phyloP scores from a whole-genome alignment of 2,113 vertebrate species.

The Gulo gulo region DNA sequence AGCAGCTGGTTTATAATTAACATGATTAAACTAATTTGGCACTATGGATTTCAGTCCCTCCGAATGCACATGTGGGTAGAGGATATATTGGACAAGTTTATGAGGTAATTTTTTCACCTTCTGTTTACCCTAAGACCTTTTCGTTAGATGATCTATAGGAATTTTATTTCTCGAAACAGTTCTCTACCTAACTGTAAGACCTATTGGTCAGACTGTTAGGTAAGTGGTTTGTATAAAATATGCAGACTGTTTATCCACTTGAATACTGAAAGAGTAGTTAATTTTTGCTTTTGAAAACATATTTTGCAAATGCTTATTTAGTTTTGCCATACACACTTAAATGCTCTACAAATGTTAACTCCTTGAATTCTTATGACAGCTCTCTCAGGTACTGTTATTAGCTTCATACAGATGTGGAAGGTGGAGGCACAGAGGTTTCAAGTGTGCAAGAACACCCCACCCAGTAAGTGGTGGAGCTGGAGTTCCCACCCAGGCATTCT shows the following conservation, averaged over 20 bases:
- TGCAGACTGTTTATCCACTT: not conserved
- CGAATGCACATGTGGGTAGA: constrained; percentile 97
- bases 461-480: not conserved
- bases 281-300: not conserved
- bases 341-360: not conserved
- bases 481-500: not conserved
- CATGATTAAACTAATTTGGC: constrained; percentile 90
- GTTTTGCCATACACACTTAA: not conserved
- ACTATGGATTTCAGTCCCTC: constrained; percentile 90
- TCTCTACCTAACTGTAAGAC: not conserved
- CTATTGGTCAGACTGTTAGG: not conserved
- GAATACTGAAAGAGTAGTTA: not conserved
- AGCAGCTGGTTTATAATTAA: constrained; percentile 94
- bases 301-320: not conserved
- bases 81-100: constrained; percentile 93
- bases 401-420: not conserved
- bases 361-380: not conserved
- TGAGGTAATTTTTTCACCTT: constrained; percentile 86
- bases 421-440: not conserved
- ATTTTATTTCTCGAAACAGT: not conserved
- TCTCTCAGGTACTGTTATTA: not conserved
- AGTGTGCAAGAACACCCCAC: not conserved
- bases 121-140: not conserved
- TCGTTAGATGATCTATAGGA: not conserved
- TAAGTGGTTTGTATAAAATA: not conserved